phyloP scores from a whole-genome alignment of 2,797 vertebrate genomes.

The Notoglanidium macrostoma region DNA sequence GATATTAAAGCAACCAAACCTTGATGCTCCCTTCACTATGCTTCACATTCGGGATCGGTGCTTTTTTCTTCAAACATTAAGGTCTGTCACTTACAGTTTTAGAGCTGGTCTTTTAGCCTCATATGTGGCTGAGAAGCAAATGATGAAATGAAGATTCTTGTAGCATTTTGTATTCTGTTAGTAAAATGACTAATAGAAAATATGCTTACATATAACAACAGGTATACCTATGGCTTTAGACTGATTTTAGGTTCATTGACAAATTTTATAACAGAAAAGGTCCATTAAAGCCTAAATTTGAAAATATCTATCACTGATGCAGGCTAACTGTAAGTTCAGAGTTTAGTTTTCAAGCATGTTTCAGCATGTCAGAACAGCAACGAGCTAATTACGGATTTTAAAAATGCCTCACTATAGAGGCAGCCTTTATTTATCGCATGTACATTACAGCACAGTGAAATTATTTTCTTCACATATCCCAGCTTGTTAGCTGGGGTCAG shows the following conservation, averaged over 20 bases:
- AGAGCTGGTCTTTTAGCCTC: neutral
- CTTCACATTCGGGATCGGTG: neutral
- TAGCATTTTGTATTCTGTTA: neutral
- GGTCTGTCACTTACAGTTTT: neutral
- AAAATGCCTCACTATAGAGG: neutral
- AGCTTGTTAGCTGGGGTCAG: neutral
- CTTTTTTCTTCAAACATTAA: neutral
- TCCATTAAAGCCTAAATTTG: neutral
- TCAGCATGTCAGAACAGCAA: neutral
- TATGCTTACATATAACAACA: neutral
- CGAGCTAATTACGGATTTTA: slow-evolving; percentile 3
- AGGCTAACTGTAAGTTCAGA: neutral
- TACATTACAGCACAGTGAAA: neutral
- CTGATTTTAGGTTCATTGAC: neutral
- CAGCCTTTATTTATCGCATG: neutral
- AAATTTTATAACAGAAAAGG: neutral
- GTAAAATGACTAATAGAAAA: slow-evolving; percentile 2
- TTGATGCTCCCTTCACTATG: neutral
- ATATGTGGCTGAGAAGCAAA: neutral
- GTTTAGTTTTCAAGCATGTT: neutral
- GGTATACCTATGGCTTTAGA: neutral
- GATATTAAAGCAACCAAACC: neutral
- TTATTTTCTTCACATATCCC: neutral
- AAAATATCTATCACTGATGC: neutral
- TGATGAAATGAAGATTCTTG: neutral